These are phyloP conservation scores for Polypedilum pembai DNA, from an alignment of 1,140 invertebrate genomes.

Conservation along the genomic window DNA sequence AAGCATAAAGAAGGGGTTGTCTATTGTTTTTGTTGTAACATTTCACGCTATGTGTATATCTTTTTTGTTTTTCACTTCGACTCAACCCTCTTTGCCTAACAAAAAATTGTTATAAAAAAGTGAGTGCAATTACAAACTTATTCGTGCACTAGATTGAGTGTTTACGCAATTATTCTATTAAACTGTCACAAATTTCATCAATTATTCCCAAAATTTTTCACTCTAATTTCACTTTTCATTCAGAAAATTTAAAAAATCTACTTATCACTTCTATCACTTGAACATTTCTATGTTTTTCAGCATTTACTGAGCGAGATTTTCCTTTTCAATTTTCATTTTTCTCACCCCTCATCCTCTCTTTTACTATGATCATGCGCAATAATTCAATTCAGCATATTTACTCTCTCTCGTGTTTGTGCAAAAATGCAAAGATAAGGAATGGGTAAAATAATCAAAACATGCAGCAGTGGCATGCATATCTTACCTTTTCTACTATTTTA, in stretches of 20 bases:
- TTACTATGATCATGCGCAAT: conserved; percentile 12
- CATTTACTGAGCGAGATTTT: too few relatives aligned
- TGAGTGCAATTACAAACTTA: not conserved
- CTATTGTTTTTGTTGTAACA: not conserved
- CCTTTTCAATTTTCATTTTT: not conserved
- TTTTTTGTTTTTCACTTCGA: not conserved
- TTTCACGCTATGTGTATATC: not conserved
- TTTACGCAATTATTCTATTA: not conserved
- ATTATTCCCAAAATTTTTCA: not conserved
- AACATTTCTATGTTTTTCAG: conserved; percentile 20
- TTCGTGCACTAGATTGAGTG: not conserved
- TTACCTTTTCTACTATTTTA: conserved; percentile 59
- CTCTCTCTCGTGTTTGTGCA: not conserved
- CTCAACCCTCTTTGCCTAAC: not conserved
- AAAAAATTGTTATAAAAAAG: not conserved
- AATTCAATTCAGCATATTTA: not conserved
- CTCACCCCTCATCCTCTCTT: not conserved
- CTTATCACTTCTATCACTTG: not conserved
- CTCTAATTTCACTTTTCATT: conserved; percentile 26
- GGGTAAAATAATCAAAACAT: too few relatives aligned
- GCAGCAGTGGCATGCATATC: conserved; percentile 31
- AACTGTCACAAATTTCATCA: not conserved
- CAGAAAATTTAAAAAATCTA: conserved; percentile 13
- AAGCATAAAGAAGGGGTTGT: not conserved
- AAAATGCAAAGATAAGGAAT: too few relatives aligned